phyloP scores from a whole-genome alignment of 2,888 invertebrate genomes.

The Hypomecis punctinalis region DNA sequence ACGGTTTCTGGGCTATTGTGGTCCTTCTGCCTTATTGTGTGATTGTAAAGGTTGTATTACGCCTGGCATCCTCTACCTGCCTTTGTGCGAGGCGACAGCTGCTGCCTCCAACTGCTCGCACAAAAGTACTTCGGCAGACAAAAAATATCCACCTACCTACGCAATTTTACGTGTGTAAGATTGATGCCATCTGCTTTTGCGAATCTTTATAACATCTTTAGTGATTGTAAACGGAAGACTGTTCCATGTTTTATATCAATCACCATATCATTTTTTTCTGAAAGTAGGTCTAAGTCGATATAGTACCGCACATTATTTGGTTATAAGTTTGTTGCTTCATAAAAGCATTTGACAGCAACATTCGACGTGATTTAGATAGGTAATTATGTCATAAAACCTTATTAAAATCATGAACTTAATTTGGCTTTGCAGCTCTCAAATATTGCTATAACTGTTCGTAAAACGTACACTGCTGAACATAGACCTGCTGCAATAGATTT shows the following conservation, averaged over 20 bases:
- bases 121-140: slow-evolving; percentile 19
- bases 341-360: too few species aligned
- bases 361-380: too few species aligned
- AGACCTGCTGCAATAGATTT: too few species aligned
- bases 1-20: slow-evolving; percentile 25
- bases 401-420: too few species aligned
- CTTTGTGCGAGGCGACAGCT: slow-evolving; percentile 31
- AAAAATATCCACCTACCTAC: slow-evolving; percentile 26
- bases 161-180: slow-evolving; percentile 9
- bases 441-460: too few species aligned
- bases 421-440: too few species aligned
- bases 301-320: too few species aligned
- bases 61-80: slow-evolving; percentile 26
- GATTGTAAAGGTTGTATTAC: slow-evolving; percentile 19
- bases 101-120: slow-evolving; percentile 23
- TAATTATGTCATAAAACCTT: too few species aligned
- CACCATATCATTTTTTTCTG: too few species aligned
- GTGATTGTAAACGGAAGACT: background rate
- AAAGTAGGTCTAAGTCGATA: too few species aligned
- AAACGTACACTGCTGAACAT: too few species aligned
- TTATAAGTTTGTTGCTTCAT: too few species aligned
- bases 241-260: background rate
- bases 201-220: slow-evolving; percentile 13
- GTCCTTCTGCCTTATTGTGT: slow-evolving; percentile 16
- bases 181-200: slow-evolving; percentile 18